A percentile compares a stretch with the other conserved stretches of the same genome.
These are phyloP conservation scores for Ericerus pela DNA, from an alignment of 1,140 invertebrate genomes.

Conservation along the genomic window DNA sequence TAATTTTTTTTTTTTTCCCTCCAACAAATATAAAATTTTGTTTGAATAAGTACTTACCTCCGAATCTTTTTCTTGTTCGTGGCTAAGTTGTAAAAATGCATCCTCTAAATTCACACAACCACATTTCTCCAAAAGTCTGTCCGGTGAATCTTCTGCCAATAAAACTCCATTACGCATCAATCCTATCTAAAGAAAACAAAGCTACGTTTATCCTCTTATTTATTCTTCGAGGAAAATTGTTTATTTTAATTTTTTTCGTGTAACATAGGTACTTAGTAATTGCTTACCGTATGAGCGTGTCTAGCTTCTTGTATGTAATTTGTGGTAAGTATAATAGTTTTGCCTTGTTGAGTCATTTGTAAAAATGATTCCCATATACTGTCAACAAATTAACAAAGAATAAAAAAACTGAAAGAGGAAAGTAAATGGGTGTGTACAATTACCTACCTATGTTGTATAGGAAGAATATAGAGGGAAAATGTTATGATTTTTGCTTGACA, in stretches of 20 bases:
- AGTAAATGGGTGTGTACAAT: too few relatives aligned
- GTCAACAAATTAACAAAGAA: too few relatives aligned
- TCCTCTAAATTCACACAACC: conserved; percentile 38
- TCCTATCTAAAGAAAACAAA: conserved; percentile 34
- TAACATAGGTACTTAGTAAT: not conserved
- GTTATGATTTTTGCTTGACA: too few relatives aligned
- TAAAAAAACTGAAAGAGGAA: too few relatives aligned
- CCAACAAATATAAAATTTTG: too few relatives aligned
- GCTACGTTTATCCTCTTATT: not conserved
- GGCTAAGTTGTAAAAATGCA: conserved; percentile 40
- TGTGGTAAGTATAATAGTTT: conserved; percentile 46
- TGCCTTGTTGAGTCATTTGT: too few relatives aligned
- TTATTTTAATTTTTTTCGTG: not conserved
- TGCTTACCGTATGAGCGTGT: conserved; percentile 38
- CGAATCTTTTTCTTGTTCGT: conserved; percentile 23
- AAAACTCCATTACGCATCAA: conserved; percentile 43
- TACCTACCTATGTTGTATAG: too few relatives aligned
- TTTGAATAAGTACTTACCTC: too few relatives aligned
- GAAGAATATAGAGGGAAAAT: too few relatives aligned
- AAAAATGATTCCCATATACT: too few relatives aligned
- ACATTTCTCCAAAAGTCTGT: conserved; percentile 33
- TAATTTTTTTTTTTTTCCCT: too few relatives aligned
- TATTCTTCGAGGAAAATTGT: not conserved
- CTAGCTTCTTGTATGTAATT: conserved; percentile 51
- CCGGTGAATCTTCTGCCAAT: conserved; percentile 41